phyloP scores from a whole-genome alignment of 2,888 invertebrate genomes.

The Lasioglossum morio region DNA sequence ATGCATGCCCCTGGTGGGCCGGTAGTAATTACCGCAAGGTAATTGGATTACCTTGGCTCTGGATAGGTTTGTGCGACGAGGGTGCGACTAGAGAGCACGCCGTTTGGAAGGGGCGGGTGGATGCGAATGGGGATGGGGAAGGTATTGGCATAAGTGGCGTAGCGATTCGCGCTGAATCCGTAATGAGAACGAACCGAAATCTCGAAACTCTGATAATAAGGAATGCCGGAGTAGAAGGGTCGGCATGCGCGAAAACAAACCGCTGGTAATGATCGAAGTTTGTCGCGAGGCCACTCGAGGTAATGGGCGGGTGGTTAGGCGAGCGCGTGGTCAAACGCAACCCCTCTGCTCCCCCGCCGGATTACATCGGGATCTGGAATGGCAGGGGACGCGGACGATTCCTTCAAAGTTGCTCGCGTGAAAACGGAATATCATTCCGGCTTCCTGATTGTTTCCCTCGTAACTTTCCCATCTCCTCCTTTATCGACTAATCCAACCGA shows the following conservation, averaged over 20 bases:
- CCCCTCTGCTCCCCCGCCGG: slow-evolving; percentile 17
- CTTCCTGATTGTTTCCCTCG: slow-evolving; percentile 43
- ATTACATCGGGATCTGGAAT: slow-evolving; percentile 50
- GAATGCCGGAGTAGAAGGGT: slow-evolving; percentile 9
- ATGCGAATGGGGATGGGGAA: background rate
- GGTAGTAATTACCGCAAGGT: slow-evolving; percentile 32
- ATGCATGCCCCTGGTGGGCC: background rate
- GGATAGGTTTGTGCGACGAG: background rate
- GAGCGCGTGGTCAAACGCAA: slow-evolving; percentile 59
- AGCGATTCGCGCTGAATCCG: slow-evolving; percentile 24
- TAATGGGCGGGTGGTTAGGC: slow-evolving; percentile 53
- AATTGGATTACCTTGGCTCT: slow-evolving; percentile 37
- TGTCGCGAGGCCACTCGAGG: slow-evolving; percentile 41
- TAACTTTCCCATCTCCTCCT: slow-evolving; percentile 1
- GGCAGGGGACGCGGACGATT: slow-evolving; percentile 45
- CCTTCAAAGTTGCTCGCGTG: slow-evolving; percentile 31
- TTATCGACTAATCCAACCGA: slow-evolving; percentile 21
- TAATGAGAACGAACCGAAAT: slow-evolving; percentile 47
- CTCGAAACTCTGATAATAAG: slow-evolving; percentile 52
- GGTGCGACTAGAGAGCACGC: background rate
- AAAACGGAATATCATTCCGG: slow-evolving; percentile 28
- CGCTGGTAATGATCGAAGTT: slow-evolving; percentile 52
- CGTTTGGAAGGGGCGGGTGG: background rate
- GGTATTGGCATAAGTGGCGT: slow-evolving; percentile 27
- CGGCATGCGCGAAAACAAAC: slow-evolving; percentile 48